Evolutionary conservation across 2,113 vertebrate species (phyloP).

Genomic region (Rhynchopsitta pachyrhyncha): DNA sequence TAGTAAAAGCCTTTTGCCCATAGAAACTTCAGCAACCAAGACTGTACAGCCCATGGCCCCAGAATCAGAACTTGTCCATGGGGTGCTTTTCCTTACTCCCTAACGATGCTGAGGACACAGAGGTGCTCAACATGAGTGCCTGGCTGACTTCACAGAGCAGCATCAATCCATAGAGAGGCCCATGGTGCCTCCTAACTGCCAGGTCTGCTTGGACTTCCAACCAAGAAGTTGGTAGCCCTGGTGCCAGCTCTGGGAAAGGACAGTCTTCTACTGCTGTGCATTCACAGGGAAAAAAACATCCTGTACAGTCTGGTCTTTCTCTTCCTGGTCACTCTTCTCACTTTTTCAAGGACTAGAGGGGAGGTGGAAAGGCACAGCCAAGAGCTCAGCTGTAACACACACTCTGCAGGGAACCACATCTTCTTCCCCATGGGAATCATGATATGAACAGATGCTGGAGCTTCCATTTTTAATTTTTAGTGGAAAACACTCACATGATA

Average conservation of each 20-base stretch:
- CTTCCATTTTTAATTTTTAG: neutral
- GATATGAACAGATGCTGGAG: neutral
- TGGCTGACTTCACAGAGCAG: neutral
- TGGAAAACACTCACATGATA: neutral
- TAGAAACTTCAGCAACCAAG: neutral
- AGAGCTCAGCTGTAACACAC: neutral
- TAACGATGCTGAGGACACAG: rapidly evolving
- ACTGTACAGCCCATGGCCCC: neutral
- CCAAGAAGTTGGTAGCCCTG: neutral
- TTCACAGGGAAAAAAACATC: neutral
- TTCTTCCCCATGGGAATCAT: neutral
- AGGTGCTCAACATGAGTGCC: neutral
- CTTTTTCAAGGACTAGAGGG: neutral
- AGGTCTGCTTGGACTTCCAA: neutral
- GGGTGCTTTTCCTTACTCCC: neutral
- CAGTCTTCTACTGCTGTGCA: neutral
- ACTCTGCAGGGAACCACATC: neutral
- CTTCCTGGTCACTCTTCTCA: neutral
- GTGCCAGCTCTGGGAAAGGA: neutral
- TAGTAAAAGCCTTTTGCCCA: neutral
- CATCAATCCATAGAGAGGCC: rapidly evolving
- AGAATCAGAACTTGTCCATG: neutral
- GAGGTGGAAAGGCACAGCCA: neutral
- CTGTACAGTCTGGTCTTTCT: neutral
- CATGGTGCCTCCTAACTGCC: neutral